A percentile compares a stretch with the other conserved stretches of the same genome.
These are phyloP conservation scores for Parasteatoda tepidariorum DNA, from an alignment of 1,140 invertebrate genomes.

Conservation along the genomic window DNA sequence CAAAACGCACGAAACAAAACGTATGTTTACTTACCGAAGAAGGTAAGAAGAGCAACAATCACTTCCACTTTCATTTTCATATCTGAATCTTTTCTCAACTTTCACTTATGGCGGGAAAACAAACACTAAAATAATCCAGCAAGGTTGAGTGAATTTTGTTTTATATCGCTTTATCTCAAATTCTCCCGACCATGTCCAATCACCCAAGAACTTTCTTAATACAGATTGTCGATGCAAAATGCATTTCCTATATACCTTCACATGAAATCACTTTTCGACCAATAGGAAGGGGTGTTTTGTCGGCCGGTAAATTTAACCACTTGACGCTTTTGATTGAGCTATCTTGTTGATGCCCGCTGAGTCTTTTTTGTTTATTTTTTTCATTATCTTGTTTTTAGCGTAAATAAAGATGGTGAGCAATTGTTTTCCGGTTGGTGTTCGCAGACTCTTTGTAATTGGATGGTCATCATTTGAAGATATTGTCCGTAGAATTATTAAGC, in stretches of 20 bases:
- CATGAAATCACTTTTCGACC: slow-evolving; percentile 4
- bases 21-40: slow-evolving; percentile 2
- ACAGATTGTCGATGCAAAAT: neutral
- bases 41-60: neutral
- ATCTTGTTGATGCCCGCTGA: neutral
- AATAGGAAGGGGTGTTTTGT: slow-evolving; percentile 4
- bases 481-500: too few species aligned
- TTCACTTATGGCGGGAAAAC: neutral
- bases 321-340: slow-evolving; percentile 24
- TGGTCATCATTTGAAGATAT: too few species aligned
- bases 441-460: too few species aligned
- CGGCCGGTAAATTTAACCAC: slow-evolving; percentile 43
- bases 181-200: slow-evolving; percentile 35
- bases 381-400: neutral
- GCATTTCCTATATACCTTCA: slow-evolving; percentile 50
- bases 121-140: slow-evolving; percentile 41
- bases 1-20: neutral
- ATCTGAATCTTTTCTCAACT: neutral
- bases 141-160: slow-evolving; percentile 51
- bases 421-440: slow-evolving; percentile 6
- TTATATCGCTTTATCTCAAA: slow-evolving; percentile 12
- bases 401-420: slow-evolving; percentile 18
- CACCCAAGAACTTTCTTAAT: slow-evolving; percentile 18
- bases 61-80: neutral
- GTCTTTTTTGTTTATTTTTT: neutral